Conservation (phyloP, 2,113 vertebrate genomes). For the Oreochromis spilurus region DNA sequence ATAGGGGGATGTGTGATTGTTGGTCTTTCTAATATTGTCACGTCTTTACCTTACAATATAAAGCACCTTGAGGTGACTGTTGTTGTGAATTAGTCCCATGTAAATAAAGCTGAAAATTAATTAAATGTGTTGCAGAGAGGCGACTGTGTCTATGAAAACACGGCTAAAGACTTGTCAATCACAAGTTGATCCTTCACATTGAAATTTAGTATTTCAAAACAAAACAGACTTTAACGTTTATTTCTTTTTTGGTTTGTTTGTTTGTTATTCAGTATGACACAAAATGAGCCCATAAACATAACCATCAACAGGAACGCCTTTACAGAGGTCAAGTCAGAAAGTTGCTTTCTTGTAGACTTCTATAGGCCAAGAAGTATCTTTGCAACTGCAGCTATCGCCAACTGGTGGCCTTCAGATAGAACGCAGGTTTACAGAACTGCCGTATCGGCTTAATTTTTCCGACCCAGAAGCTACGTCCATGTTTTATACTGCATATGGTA, state of each 20-base stretch:
- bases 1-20: neutral
- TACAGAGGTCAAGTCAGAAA: neutral
- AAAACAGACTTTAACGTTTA: neutral
- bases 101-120: neutral
- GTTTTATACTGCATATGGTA: neutral
- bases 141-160: neutral
- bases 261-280: neutral
- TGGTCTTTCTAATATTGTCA: neutral
- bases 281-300: neutral
- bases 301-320: neutral
- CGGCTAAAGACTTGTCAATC: neutral
- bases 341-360: neutral
- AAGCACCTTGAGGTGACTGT: neutral
- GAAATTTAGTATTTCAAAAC: neutral
- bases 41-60: neutral
- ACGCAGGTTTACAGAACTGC: neutral
- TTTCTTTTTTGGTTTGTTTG: neutral
- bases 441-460: accelerated
- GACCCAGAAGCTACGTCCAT: neutral
- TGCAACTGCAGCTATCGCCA: neutral
- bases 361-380: neutral
- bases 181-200: neutral
- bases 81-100: neutral
- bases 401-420: neutral
- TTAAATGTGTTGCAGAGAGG: neutral